Base-by-base conservation (phyloP, 2,888 invertebrate species). In the Eupithecia inturbata region DNA sequence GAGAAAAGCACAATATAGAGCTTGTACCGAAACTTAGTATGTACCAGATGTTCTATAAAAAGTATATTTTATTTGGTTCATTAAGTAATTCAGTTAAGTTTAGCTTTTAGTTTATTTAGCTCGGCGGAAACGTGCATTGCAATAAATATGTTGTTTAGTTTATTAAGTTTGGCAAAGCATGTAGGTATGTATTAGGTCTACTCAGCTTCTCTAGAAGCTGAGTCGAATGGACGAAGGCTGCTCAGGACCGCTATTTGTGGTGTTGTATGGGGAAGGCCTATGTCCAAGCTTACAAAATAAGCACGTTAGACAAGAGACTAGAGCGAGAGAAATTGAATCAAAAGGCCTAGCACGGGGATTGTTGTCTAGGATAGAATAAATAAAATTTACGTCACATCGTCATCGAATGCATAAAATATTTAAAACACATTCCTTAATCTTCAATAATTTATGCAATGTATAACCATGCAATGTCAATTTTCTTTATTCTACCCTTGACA, bases 31-130 rank as follows among this genome's bases (percentile, higher is more conserved):
- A 72, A 70, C 68, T 66, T 68, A 71, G 49, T 68, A 16, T 4
- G 22, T 41, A 26, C 36, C 53, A 19, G 57, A 41, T 67, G 57
- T 26, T 36, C 9, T 28, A 39, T 71, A 71, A 71, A 64, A 16
- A 64, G 39, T 39, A n/a, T 14, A 64, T 67, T 74, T 74, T 74
- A 74, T 71, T 63, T 62, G 22, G 62, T 67, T 70, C 63, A 64
- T 64, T 64, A 64, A 33, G 63, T 33, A 64, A 64, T 33, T 64
- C 63, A 36, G 63, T 62, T 62, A 36, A 64, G 33, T 64, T 64
- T 64, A 64, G 62, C 31, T 33, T 31, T 64, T n/a, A 64, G 63
- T 64, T 64, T 36, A 19, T 31, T 64, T 4, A 36, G 36, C 33
- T 22, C 22, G n/a, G 36, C n/a, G n/a, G 3, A 31, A 33, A 36